These are phyloP conservation scores for Carassius gibelio DNA, from an alignment of 2,113 vertebrate species.

Conservation along the genomic window DNA sequence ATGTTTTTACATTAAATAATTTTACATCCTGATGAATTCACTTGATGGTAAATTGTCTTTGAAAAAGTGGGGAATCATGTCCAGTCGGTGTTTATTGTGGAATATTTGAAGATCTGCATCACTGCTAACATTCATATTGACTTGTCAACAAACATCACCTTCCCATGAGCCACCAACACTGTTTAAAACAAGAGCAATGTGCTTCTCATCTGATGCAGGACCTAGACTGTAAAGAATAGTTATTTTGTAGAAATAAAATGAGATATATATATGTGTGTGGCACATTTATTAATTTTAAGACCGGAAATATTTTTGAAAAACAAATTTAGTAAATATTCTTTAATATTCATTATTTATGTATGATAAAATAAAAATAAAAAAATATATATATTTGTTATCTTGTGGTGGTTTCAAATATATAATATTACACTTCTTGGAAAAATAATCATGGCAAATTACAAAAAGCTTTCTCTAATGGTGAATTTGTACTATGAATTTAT, in stretches of 20 bases:
- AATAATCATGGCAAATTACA: background rate
- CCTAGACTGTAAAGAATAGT: background rate
- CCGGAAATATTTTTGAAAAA: no score
- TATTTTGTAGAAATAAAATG: background rate
- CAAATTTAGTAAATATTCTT: no score
- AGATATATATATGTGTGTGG: background rate
- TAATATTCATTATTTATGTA: no score
- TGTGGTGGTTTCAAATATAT: background rate
- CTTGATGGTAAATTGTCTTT: background rate
- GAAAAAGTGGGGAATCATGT: background rate
- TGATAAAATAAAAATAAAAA: no score
- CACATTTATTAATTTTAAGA: no score
- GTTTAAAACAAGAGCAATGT: background rate
- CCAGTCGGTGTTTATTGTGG: background rate
- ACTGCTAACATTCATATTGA: background rate
- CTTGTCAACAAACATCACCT: background rate
- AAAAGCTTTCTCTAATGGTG: background rate
- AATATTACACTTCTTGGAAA: background rate
- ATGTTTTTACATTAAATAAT: no score
- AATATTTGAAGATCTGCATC: background rate
- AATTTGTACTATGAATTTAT: background rate
- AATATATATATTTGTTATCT: background rate
- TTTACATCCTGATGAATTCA: background rate
- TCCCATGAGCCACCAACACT: background rate
- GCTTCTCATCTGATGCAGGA: background rate